A percentile compares a stretch with the other conserved stretches of the same genome.
These are phyloP conservation scores for Muntiacus muntjak DNA, from an alignment of 2,113 vertebrate genomes.

Conservation along the genomic window DNA sequence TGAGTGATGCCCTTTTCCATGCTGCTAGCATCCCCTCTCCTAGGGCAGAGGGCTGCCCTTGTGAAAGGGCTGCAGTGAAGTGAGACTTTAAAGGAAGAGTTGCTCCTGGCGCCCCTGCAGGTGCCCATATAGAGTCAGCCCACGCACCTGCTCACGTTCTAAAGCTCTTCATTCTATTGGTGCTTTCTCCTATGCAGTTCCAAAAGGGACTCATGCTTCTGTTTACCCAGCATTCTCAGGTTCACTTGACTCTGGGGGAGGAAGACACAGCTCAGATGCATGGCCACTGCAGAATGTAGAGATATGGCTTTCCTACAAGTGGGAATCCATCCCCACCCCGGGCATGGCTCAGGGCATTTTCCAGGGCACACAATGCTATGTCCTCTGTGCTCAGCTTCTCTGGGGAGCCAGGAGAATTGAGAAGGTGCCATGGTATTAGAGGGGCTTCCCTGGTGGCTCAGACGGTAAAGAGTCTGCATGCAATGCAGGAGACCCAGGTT, in stretches of 20 bases:
- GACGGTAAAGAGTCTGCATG: not conserved
- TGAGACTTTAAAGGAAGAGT: not conserved
- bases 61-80: not conserved
- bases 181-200: accelerated
- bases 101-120: not conserved
- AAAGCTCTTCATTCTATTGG: not conserved
- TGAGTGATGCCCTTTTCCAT: not conserved
- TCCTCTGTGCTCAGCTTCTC: not conserved
- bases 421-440: not conserved
- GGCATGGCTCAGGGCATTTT: not conserved
- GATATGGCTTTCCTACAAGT: not conserved
- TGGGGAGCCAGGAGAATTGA: not conserved
- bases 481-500: not conserved
- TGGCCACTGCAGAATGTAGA: not conserved
- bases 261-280: accelerated
- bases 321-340: accelerated
- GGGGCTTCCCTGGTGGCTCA: not conserved
- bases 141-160: not conserved
- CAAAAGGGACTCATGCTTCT: not conserved
- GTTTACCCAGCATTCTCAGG: not conserved
- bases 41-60: not conserved
- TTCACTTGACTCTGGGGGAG: not conserved
- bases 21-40: not conserved
- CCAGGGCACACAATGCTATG: not conserved
- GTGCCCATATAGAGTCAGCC: no score